Evolutionary conservation across 2,113 vertebrate species (phyloP).

Genomic region (Fregata magnificens): DNA sequence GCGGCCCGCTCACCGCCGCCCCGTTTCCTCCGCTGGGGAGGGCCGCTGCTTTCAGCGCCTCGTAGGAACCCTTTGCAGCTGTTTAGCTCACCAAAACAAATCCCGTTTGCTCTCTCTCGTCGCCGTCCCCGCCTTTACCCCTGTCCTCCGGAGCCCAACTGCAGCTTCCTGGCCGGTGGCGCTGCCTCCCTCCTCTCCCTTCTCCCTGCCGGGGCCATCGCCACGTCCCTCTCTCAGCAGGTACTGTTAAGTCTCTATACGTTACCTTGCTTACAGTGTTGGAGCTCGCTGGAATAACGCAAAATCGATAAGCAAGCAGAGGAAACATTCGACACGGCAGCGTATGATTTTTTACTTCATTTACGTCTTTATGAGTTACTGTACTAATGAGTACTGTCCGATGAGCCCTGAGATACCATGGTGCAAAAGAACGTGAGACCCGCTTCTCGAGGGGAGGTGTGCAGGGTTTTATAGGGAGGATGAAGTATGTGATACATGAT

Average conservation of each 20-base stretch:
- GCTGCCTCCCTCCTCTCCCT: neutral
- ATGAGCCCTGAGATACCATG: neutral
- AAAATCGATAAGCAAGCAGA: neutral
- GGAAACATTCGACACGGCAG: fast-evolving
- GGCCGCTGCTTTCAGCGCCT: neutral
- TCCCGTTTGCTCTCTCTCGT: no score
- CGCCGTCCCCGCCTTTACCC: no score
- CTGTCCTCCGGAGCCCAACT: neutral
- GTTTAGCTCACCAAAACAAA: neutral
- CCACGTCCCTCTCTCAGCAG: no score
- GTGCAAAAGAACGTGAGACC: neutral
- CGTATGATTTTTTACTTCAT: neutral
- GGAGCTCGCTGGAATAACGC: neutral
- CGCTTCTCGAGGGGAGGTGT: neutral
- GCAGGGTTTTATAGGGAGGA: neutral
- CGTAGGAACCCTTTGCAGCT: neutral
- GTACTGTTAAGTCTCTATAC: no score
- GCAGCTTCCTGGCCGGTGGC: no score
- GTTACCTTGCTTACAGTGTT: fast-evolving
- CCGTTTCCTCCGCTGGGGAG: no score
- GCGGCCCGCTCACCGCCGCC: no score
- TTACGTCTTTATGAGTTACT: neutral
- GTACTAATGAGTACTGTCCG: no score
- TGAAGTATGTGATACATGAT: neutral
- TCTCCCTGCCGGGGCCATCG: neutral